A percentile compares a stretch with the other conserved stretches of the same genome.
Conservation (phyloP, 1,140 invertebrate genomes). For the Heliconius eleuchia region DNA sequence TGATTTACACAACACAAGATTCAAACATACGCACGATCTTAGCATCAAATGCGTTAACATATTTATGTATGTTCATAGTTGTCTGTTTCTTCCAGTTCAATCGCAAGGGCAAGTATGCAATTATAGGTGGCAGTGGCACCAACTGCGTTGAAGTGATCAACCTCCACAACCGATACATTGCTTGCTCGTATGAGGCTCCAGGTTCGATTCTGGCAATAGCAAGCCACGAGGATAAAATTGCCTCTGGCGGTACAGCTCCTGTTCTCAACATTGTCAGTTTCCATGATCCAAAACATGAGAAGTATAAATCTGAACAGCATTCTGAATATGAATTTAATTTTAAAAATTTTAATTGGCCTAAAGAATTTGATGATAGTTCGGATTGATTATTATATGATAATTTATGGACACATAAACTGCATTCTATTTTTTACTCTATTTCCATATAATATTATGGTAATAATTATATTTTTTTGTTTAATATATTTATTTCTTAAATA, state of each 20-base stretch:
- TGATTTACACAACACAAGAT: neutral
- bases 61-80: too few relatives aligned
- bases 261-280: slow-evolving; percentile 66
- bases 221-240: slow-evolving; percentile 64
- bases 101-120: slow-evolving; percentile 72
- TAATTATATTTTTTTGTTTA: neutral
- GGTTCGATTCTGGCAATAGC: slow-evolving; percentile 59
- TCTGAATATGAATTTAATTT: slow-evolving; percentile 39
- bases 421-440: neutral
- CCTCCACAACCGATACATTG: slow-evolving; percentile 70
- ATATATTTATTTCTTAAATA: neutral
- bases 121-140: slow-evolving; percentile 76
- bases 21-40: neutral
- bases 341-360: slow-evolving; percentile 39
- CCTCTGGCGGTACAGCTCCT: slow-evolving; percentile 63
- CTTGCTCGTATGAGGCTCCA: slow-evolving; percentile 64
- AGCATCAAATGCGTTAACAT: neutral
- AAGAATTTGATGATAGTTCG: slow-evolving; percentile 22
- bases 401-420: neutral
- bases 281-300: slow-evolving; percentile 71
- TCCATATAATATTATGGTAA: neutral
- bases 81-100: slow-evolving; percentile 60
- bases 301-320: slow-evolving; percentile 46
- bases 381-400: neutral
- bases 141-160: slow-evolving; percentile 74